These are phyloP conservation scores for Napeogenes inachia DNA, from an alignment of 2,888 invertebrate species.

Conservation along the genomic window DNA sequence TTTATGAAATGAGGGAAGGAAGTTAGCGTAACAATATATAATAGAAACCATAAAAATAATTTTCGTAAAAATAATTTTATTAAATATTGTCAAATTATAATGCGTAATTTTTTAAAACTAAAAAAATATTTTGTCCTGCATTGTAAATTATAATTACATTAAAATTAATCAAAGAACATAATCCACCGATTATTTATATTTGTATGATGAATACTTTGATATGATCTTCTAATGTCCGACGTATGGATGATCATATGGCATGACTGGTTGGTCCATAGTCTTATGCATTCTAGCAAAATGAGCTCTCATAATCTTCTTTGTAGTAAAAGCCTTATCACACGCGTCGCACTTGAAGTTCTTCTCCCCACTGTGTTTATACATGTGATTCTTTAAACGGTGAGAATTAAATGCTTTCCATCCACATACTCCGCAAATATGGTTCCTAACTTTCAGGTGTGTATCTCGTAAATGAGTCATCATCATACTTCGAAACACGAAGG, in stretches of 20 bases:
- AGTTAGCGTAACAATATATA: no score
- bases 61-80: neutral
- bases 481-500: slow-evolving; percentile 66
- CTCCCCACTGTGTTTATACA: slow-evolving; percentile 70
- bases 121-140: no score
- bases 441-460: slow-evolving; percentile 62
- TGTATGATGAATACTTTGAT: neutral
- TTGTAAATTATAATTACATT: neutral
- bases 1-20: no score
- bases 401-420: slow-evolving; percentile 67
- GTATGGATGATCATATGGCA: slow-evolving; percentile 49
- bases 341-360: slow-evolving; percentile 67
- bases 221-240: slow-evolving; percentile 34
- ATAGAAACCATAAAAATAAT: neutral
- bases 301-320: slow-evolving; percentile 66
- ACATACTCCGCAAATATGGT: slow-evolving; percentile 61
- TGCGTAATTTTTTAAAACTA: no score
- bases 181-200: no score
- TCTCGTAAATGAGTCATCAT: slow-evolving; percentile 69
- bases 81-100: no score
- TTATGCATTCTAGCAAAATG: slow-evolving; percentile 67
- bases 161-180: neutral
- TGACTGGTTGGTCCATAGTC: slow-evolving; percentile 35
- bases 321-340: slow-evolving; percentile 66
- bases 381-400: slow-evolving; percentile 71